Evolutionary conservation across 2,888 invertebrate genomes (phyloP).

Genomic region (Drosophila monieri): DNA sequence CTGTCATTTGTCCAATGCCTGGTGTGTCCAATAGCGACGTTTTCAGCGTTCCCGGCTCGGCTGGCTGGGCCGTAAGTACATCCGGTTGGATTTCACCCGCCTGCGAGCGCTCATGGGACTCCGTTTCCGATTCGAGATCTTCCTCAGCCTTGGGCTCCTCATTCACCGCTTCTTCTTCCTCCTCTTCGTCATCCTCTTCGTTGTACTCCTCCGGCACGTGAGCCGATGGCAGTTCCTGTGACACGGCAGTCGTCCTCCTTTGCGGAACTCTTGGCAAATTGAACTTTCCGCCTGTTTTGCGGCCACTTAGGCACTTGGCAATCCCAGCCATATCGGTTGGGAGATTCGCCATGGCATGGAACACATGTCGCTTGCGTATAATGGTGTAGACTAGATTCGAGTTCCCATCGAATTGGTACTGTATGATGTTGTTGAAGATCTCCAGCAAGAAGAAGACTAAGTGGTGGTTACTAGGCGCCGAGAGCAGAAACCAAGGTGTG

Average conservation of each 20-base stretch:
- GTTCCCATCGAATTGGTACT: constrained; percentile 99
- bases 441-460: constrained; percentile 99
- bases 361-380: constrained; percentile 98
- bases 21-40: constrained; percentile 96
- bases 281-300: constrained; percentile 84
- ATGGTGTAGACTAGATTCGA: constrained; percentile 99
- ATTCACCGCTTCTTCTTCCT: constrained; percentile 66
- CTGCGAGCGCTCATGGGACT: constrained; percentile 69
- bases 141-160: constrained; percentile 81
- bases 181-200: constrained; percentile 77
- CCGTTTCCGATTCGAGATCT: constrained; percentile 75
- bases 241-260: constrained; percentile 78
- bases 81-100: constrained; percentile 30
- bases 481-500: constrained; percentile 99
- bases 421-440: constrained; percentile 99
- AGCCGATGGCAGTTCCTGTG: constrained; percentile 66
- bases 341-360: constrained; percentile 98
- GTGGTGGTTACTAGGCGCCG: constrained; percentile 98
- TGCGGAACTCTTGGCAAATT: constrained; percentile 82
- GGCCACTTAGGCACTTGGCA: constrained; percentile 83
- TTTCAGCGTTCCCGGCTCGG: constrained; percentile 96
- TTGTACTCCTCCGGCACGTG: constrained; percentile 68
- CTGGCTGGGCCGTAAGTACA: constrained; percentile 90
- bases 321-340: constrained; percentile 97
- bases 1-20: constrained; percentile 94